phyloP scores from a whole-genome alignment of 35 echinoderm and acorn worm species.

The Nesometra sesokonis region DNA sequence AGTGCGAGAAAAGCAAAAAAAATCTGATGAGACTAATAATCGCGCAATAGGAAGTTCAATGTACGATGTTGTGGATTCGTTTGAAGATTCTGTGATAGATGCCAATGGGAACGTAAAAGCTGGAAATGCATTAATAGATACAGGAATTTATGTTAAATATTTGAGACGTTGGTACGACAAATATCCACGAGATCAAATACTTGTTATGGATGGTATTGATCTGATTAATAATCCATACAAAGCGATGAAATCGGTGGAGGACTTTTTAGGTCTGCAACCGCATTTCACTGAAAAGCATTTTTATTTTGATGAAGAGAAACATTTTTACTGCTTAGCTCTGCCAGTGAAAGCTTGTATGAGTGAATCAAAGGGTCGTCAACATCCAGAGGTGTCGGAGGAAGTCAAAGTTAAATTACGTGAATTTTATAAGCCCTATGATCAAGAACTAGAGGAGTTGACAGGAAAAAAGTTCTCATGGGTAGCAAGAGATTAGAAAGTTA shows the following conservation, averaged over 20 bases:
- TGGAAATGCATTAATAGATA: constrained; percentile 40
- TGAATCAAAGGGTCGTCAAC: constrained; percentile 14
- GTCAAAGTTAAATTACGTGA: constrained; percentile 7
- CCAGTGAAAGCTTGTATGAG: constrained; percentile 6
- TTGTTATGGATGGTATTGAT: constrained; percentile 26
- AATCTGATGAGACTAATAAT: neutral
- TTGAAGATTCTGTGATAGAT: constrained; percentile 45
- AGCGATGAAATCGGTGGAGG: constrained; percentile 12
- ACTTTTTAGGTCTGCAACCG: constrained; percentile 25
- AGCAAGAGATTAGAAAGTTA: neutral
- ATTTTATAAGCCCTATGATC: constrained; percentile 19
- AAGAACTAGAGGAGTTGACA: neutral
- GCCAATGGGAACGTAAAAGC: constrained; percentile 23
- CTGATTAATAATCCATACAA: constrained; percentile 24
- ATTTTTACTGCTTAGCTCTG: neutral
- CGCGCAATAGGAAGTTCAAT: neutral
- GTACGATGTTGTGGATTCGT: constrained; percentile 31
- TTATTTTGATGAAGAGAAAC: constrained; percentile 8
- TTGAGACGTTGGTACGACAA: constrained; percentile 39
- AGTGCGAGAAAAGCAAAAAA: neutral
- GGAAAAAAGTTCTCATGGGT: neutral
- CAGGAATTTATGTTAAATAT: constrained; percentile 52
- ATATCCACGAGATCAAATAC: constrained; percentile 42
- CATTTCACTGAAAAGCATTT: constrained; percentile 23
- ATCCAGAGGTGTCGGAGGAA: neutral